These are phyloP conservation scores for Plecotus auritus DNA, from an alignment of 2,113 vertebrate genomes.

Conservation along the genomic window DNA sequence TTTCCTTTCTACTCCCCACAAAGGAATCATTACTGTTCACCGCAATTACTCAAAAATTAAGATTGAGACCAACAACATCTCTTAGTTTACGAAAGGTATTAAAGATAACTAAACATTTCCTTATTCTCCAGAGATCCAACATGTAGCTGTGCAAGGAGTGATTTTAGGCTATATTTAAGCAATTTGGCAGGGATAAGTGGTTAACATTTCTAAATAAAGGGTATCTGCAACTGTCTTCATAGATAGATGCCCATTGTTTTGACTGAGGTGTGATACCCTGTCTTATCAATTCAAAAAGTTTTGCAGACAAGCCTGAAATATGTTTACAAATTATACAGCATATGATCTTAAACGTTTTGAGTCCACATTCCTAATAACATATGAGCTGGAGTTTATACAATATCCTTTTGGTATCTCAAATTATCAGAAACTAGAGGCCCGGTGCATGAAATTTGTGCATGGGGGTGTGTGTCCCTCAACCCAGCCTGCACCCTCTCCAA, in stretches of 20 bases:
- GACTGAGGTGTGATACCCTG: background rate
- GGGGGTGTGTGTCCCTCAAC: no score
- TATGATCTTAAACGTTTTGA: no score
- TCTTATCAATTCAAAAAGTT: background rate
- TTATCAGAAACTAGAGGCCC: no score
- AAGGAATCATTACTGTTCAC: background rate
- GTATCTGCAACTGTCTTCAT: background rate
- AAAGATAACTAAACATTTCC: background rate
- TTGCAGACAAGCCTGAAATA: no score
- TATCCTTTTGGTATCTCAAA: no score
- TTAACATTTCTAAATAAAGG: background rate
- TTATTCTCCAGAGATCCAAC: background rate
- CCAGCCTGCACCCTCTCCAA: no score
- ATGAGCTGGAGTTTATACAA: no score
- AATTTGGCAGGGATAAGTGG: background rate
- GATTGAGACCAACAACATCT: background rate
- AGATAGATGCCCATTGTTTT: background rate
- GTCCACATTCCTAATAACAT: no score
- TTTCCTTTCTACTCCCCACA: background rate
- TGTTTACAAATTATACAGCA: no score
- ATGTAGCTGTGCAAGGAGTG: background rate
- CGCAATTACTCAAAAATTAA: background rate
- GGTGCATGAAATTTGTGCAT: no score
- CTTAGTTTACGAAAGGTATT: background rate
- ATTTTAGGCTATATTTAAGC: background rate